A percentile compares a stretch with the other conserved stretches of the same genome.
phyloP scores from a whole-genome alignment of 2,113 vertebrate genomes.

The Syngnathus scovelli region DNA sequence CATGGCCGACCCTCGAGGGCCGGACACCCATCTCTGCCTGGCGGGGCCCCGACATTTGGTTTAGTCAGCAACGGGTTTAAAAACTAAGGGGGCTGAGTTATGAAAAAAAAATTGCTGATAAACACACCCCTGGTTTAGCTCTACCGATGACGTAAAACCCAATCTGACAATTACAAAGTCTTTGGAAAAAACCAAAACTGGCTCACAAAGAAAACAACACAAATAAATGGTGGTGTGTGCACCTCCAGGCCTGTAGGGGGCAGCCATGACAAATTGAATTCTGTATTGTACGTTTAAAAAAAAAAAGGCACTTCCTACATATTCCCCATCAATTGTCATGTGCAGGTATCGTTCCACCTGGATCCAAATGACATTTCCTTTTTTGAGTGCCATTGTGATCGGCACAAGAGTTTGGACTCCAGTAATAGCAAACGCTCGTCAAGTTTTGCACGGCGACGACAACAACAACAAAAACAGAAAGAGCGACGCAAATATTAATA shows the following conservation, averaged over 20 bases:
- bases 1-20: conserved; percentile 59
- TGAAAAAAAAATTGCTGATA: too few species aligned
- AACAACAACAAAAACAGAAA: conserved; percentile 32
- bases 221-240: neutral
- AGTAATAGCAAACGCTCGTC: conserved; percentile 70
- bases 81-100: too few species aligned
- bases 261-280: conserved; percentile 68
- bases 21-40: conserved; percentile 60
- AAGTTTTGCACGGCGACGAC: conserved; percentile 57
- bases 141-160: conserved; percentile 25
- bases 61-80: conserved; percentile 55
- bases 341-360: neutral
- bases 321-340: conserved; percentile 50
- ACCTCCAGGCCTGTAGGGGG: neutral
- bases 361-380: neutral
- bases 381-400: neutral
- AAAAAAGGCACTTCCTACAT: conserved; percentile 75
- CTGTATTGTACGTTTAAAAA: conserved; percentile 48
- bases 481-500: conserved; percentile 70
- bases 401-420: conserved; percentile 58
- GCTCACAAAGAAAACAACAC: neutral
- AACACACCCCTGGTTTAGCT: neutral
- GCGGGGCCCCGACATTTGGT: conserved; percentile 52
- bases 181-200: conserved; percentile 32
- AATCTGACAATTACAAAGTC: conserved; percentile 9